These are phyloP conservation scores for Spilarctia lutea DNA, from an alignment of 2,888 invertebrate species.

Conservation along the genomic window DNA sequence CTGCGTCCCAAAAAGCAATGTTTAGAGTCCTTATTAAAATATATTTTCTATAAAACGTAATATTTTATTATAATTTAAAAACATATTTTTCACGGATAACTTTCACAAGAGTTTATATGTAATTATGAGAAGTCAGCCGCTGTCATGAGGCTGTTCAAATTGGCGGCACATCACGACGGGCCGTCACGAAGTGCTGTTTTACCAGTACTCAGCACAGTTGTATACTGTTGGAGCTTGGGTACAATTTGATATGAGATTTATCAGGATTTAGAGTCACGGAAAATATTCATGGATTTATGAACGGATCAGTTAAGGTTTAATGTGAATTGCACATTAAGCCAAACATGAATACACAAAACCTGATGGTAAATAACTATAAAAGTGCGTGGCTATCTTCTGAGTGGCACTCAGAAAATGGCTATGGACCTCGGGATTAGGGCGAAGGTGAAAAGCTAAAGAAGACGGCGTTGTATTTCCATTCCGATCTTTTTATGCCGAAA, in stretches of 20 bases:
- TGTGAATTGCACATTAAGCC: no score
- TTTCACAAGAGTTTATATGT: constrained; percentile 34
- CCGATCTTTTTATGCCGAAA: no score
- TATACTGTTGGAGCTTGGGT: constrained; percentile 11
- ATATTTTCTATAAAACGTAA: neutral
- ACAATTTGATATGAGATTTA: constrained; percentile 17
- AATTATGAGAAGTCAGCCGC: constrained; percentile 48
- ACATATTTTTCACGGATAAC: neutral
- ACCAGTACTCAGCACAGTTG: constrained; percentile 15
- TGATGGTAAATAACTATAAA: no score
- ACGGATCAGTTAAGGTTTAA: neutral
- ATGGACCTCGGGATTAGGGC: no score
- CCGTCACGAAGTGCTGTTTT: constrained; percentile 46
- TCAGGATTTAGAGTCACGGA: constrained; percentile 6
- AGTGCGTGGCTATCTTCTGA: no score
- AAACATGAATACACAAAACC: no score
- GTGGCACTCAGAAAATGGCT: no score
- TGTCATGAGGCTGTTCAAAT: constrained; percentile 54
- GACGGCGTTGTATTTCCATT: no score
- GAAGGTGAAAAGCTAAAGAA: no score
- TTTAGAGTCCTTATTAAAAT: neutral
- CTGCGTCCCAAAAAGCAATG: no score
- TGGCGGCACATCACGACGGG: constrained; percentile 53
- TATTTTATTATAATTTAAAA: neutral
- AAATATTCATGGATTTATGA: neutral